Evolutionary conservation across 2,113 vertebrate genomes (phyloP).

Genomic region (Callospermophilus lateralis): DNA sequence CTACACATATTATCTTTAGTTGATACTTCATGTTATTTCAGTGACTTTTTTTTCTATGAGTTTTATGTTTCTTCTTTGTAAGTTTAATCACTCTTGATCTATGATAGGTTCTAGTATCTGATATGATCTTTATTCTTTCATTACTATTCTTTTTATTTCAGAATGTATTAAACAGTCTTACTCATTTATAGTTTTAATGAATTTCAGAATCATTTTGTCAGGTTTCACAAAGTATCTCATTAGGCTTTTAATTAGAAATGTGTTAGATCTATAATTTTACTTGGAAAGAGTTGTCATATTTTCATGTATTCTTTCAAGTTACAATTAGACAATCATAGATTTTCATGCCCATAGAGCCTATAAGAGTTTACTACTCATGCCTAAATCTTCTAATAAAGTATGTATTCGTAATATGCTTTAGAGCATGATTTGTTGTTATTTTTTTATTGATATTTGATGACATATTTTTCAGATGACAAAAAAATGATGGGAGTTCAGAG

Average conservation of each 20-base stretch:
- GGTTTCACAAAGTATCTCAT: constrained; percentile 63
- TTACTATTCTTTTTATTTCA: constrained; percentile 53
- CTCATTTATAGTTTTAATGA: constrained; percentile 70
- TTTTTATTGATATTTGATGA: not conserved
- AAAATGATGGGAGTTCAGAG: not conserved
- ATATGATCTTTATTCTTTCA: constrained; percentile 42
- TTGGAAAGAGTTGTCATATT: not conserved
- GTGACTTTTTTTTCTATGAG: not conserved
- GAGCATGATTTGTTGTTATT: not conserved
- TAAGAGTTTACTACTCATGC: not conserved
- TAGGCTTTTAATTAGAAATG: constrained; percentile 65
- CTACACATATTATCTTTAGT: not conserved
- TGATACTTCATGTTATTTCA: constrained; percentile 1
- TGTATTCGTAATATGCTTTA: not conserved
- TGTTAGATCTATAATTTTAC: constrained; percentile 60
- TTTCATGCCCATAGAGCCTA: not conserved
- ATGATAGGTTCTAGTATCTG: constrained; percentile 2
- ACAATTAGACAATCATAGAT: not conserved
- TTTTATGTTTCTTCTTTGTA: not conserved
- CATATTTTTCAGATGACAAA: not conserved
- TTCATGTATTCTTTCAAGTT: constrained; percentile 30
- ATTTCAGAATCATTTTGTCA: constrained; percentile 66
- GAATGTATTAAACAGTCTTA: constrained; percentile 57
- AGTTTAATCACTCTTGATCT: constrained; percentile 63
- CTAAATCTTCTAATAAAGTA: not conserved